Base-by-base conservation (phyloP, 2,113 vertebrate species). In the Indri indri region DNA sequence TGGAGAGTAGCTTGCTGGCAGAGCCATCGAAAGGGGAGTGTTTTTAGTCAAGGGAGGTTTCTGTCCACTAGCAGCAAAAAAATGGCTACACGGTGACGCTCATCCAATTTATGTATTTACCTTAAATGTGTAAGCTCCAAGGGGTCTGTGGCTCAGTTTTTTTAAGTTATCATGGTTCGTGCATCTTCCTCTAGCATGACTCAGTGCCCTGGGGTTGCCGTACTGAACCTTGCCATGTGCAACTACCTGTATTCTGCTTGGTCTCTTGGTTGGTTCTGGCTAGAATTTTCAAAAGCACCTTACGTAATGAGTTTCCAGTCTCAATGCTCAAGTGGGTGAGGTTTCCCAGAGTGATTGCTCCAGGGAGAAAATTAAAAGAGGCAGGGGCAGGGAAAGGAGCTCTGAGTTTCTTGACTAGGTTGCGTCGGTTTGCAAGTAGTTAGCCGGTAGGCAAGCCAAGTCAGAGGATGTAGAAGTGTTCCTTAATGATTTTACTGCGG, bases 281-380 rank as follows among this genome's bases (percentile, higher is more conserved):
- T 89, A 91, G 94, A 84, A 83, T 92, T 88, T 71, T 88, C 22
- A 88, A 96, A 85, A 96, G 90, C 81, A 30, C 77, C 93, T 97
- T 93, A 14, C 13, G 17, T 79, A 91, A 66, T 93, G 68, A 76
- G 73, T 94, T 93, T 92, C 84, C 61, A 57, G 59, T 50, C 65
- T 91, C 84, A 66, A 5, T 5, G 68, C 77, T 95, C 12, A 13
- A 47, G 27, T 42, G 91, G 92, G 71, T 88, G 96, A 91, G 94
- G 93, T 45, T 90, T 89, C 8, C 8, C 27, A 59, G 94, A 87
- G 66, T 18, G 40, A 34, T 97, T 93, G 85, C 95, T 97, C 70
- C 96, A 86, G 94, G 95, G 95, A 92, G 89, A 63, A 96, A 74
- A 66, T 65, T 65, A 79, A 88, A 71, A 94, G 83, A 79, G 84